A percentile compares a stretch with the other conserved stretches of the same genome.
Evolutionary conservation across 1,140 invertebrate species (phyloP).

Genomic region (Eriosoma lanigerum): DNA sequence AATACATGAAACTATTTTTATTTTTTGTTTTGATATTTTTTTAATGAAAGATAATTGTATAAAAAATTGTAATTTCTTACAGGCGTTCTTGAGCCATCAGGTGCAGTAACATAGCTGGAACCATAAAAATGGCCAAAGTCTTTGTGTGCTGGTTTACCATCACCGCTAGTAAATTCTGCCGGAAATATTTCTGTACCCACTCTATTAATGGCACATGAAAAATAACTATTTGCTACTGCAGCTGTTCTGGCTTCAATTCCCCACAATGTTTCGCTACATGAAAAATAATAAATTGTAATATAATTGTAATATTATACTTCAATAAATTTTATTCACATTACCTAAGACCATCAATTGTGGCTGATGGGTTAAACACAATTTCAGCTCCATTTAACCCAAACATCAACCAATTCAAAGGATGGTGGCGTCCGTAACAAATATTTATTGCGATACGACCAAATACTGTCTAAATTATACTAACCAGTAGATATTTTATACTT

Average conservation of each 20-base stretch:
- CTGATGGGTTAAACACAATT: conserved; percentile 98
- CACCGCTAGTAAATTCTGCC: conserved; percentile 92
- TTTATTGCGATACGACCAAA: conserved; percentile 92
- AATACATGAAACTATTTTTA: too few relatives aligned
- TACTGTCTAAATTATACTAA: conserved; percentile 62
- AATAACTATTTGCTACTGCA: conserved; percentile 94
- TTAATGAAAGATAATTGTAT: too few relatives aligned
- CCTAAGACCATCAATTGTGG: conserved; percentile 78
- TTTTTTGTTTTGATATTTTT: too few relatives aligned
- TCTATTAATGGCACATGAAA: conserved; percentile 92
- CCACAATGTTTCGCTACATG: conserved; percentile 93
- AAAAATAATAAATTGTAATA: neutral
- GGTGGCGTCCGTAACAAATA: conserved; percentile 97
- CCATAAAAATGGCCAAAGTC: conserved; percentile 98
- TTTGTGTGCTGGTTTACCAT: conserved; percentile 87
- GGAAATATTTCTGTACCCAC: conserved; percentile 90
- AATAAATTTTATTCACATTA: conserved; percentile 54
- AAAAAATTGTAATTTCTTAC: conserved; percentile 59
- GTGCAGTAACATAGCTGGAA: conserved; percentile 90
- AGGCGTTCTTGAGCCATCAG: conserved; percentile 89
- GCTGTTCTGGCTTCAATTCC: conserved; percentile 93
- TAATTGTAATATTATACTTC: neutral
- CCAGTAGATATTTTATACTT: neutral
- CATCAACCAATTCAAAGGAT: conserved; percentile 97
- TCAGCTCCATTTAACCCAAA: conserved; percentile 97